These are phyloP conservation scores for Heliconius cydno DNA, from an alignment of 2,888 invertebrate genomes.

Conservation along the genomic window DNA sequence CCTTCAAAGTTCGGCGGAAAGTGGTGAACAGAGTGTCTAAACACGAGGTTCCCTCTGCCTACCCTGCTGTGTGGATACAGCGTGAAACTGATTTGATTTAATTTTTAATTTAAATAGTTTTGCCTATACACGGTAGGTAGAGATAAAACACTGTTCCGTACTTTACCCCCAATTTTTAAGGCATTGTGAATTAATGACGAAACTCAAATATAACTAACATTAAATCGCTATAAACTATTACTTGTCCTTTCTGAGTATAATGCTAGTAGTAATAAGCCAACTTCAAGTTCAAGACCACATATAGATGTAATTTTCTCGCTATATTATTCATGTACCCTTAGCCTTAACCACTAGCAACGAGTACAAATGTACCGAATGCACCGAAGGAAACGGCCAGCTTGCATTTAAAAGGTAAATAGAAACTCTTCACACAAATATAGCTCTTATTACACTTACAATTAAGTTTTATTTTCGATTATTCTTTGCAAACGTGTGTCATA, in stretches of 20 bases:
- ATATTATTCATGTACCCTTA: constrained; percentile 13
- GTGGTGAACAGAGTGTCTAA: no score
- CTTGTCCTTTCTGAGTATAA: not conserved
- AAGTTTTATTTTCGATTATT: not conserved
- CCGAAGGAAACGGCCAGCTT: constrained; percentile 27
- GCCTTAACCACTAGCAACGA: constrained; percentile 34
- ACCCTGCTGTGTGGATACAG: no score
- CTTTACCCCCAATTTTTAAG: no score
- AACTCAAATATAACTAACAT: not conserved
- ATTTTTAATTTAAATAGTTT: no score
- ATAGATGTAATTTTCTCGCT: not conserved
- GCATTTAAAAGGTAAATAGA: constrained; percentile 20
- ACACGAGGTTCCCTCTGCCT: no score
- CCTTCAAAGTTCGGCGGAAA: no score
- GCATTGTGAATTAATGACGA: no score
- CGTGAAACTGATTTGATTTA: no score
- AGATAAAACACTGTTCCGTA: no score
- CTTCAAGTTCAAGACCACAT: not conserved
- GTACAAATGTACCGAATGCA: constrained; percentile 46
- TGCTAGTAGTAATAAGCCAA: not conserved
- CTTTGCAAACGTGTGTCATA: not conserved
- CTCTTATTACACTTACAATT: not conserved
- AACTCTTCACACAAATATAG: not conserved
- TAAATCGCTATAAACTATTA: not conserved
- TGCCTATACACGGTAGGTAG: no score